Percentiles rank a stretch among this genome's conserved stretches.
These are phyloP conservation scores for Lophotriccus pileatus DNA, from an alignment of 2,797 vertebrate species.

Conservation along the genomic window DNA sequence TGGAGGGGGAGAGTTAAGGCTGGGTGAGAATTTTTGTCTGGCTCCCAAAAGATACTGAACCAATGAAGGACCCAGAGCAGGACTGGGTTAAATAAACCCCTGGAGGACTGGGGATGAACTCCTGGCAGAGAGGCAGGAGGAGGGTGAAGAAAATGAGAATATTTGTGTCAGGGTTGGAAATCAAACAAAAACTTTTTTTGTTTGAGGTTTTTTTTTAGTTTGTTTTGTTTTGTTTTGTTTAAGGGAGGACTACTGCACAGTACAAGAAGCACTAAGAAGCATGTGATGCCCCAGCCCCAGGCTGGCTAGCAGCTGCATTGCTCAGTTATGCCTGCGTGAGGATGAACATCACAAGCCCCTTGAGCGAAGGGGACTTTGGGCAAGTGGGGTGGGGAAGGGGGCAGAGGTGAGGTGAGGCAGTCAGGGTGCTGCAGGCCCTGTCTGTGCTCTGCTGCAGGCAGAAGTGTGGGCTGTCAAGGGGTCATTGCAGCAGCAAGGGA, in stretches of 20 bases:
- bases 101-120: background rate
- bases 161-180: background rate
- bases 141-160: background rate
- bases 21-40: background rate
- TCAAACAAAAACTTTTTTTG: fast-evolving
- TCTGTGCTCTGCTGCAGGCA: background rate
- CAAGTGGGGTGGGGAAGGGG: background rate
- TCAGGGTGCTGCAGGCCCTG: background rate
- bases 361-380: background rate
- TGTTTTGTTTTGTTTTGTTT: background rate
- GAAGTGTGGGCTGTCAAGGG: fast-evolving
- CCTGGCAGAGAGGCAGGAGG: background rate
- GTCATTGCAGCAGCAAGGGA: background rate
- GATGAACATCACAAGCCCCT: background rate
- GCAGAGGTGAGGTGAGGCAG: background rate
- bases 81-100: slow-evolving; percentile 4
- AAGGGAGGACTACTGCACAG: background rate
- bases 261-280: background rate
- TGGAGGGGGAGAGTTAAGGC: background rate
- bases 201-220: fast-evolving
- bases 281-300: background rate
- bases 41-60: background rate
- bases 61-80: background rate
- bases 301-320: background rate
- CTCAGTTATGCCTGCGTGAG: background rate